These are phyloP conservation scores for Actias luna DNA, from an alignment of 2,888 invertebrate genomes.

Conservation along the genomic window DNA sequence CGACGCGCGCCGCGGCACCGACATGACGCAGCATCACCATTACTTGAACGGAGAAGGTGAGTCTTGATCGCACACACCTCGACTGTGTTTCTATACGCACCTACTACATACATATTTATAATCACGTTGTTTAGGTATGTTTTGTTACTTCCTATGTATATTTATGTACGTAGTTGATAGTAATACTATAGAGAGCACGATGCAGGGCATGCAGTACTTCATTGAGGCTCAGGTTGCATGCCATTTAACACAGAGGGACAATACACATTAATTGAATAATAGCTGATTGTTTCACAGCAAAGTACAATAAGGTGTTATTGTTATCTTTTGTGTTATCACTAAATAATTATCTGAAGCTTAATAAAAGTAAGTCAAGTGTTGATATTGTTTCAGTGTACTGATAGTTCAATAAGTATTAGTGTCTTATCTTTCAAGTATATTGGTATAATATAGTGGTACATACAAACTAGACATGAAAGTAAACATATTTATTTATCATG, in stretches of 20 bases:
- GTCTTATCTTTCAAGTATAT: neutral
- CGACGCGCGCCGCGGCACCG: conserved; percentile 21
- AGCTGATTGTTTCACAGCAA: neutral
- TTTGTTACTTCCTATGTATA: neutral
- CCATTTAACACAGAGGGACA: neutral
- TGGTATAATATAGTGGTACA: neutral
- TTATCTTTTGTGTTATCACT: conserved; percentile 9
- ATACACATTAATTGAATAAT: neutral
- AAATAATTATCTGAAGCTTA: neutral
- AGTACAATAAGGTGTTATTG: neutral
- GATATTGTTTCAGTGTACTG: neutral
- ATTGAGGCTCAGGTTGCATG: neutral
- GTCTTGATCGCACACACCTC: conserved; percentile 21
- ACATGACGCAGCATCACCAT: conserved; percentile 61
- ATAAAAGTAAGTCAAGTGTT: conserved; percentile 3
- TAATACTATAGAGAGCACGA: too few species aligned
- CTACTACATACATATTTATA: neutral
- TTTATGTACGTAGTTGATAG: too few species aligned
- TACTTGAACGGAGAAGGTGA: conserved; percentile 65
- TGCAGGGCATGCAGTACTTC: neutral
- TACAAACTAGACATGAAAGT: neutral
- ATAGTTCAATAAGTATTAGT: neutral
- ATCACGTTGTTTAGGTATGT: neutral
- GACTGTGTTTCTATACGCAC: neutral
- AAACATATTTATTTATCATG: neutral